phyloP scores from a whole-genome alignment of 2,888 invertebrate species.

The Neuroscelio doddi region DNA sequence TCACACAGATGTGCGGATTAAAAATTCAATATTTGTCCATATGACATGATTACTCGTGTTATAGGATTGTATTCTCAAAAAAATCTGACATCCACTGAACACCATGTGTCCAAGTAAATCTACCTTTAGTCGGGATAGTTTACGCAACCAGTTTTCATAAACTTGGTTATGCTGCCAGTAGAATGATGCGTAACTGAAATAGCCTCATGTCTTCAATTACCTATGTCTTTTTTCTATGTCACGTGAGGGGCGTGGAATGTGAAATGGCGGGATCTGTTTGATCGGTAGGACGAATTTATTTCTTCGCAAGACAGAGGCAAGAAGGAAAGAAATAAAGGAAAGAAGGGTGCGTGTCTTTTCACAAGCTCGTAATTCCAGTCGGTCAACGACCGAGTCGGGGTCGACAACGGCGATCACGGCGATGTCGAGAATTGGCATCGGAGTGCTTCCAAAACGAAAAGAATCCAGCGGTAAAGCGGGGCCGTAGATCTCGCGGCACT shows the following conservation, averaged over 20 bases:
- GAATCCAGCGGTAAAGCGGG: conserved; percentile 56
- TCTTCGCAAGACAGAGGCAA: not conserved
- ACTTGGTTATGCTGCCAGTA: no score
- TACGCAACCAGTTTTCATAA: no score
- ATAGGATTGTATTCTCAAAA: not conserved
- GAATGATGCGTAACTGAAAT: no score
- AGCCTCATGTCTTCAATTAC: no score
- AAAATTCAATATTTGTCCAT: no score
- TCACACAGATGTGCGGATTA: no score
- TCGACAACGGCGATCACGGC: conserved; percentile 7
- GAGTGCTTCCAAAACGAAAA: conserved; percentile 58
- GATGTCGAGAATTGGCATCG: conserved; percentile 51
- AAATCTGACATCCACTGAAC: not conserved
- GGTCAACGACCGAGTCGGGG: conserved; percentile 24
- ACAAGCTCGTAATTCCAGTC: conserved; percentile 14
- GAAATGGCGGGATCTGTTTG: no score
- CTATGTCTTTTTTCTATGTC: no score
- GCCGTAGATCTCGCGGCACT: conserved; percentile 67
- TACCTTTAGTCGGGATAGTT: not conserved
- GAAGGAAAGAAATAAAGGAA: not conserved
- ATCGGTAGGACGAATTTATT: conserved; percentile 25
- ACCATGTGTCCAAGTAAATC: not conserved
- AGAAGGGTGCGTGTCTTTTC: conserved; percentile 16
- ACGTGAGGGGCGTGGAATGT: no score
- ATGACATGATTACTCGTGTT: no score